phyloP scores from a whole-genome alignment of 2,113 vertebrate genomes.

The Paradoxurus hermaphroditus region DNA sequence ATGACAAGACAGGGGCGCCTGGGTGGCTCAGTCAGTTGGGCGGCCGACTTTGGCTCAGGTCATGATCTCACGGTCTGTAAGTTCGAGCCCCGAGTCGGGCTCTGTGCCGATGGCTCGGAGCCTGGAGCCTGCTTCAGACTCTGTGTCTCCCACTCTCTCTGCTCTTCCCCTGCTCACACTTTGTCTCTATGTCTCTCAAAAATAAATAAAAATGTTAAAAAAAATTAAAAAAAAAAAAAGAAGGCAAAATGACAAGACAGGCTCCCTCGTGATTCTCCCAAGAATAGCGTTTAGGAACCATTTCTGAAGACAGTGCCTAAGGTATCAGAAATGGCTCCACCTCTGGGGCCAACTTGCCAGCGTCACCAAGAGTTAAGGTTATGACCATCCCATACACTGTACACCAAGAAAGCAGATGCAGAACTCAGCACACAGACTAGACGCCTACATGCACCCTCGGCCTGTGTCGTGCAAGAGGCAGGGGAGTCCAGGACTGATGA shows the following conservation, averaged over 20 bases:
- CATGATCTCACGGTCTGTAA: no score
- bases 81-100: no score
- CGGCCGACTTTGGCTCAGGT: no score
- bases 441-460: background rate
- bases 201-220: no score
- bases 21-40: no score
- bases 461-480: background rate
- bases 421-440: background rate
- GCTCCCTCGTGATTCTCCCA: background rate
- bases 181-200: no score
- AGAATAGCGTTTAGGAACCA: background rate
- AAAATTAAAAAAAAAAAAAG: no score
- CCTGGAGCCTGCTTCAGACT: no score
- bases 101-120: no score
- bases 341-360: background rate
- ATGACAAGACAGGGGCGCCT: background rate
- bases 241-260: background rate
- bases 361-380: background rate
- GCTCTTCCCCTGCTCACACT: no score
- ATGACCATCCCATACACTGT: background rate
- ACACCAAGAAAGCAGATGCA: constrained; percentile 23
- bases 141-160: no score
- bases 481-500: background rate
- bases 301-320: background rate
- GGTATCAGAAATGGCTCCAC: background rate